phyloP scores from a whole-genome alignment of 2,888 invertebrate species.

The Xestia sexstrigata region DNA sequence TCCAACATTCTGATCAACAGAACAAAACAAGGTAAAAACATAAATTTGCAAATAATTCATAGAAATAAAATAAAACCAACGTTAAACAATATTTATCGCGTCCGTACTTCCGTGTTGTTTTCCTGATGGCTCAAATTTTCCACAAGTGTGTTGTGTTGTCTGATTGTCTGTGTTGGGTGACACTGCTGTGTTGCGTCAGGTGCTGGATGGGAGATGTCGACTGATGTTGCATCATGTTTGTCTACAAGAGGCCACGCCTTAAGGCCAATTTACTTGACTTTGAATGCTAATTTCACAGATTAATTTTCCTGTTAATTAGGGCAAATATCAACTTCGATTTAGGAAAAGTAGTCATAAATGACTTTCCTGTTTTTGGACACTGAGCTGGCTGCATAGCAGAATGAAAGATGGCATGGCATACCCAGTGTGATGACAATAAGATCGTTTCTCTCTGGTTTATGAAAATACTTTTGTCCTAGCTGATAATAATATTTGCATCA shows the following conservation, averaged over 20 bases:
- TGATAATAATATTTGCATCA: not conserved
- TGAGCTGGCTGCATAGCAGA: not conserved
- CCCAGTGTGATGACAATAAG: not conserved
- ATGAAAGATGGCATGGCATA: not conserved
- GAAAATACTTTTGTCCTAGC: not conserved
- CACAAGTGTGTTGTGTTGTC: not conserved
- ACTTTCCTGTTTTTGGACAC: not conserved
- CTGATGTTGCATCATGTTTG: slow-evolving; percentile 38
- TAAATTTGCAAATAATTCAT: not conserved
- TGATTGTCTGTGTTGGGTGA: slow-evolving; percentile 32
- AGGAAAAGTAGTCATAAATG: not conserved
- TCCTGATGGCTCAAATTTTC: slow-evolving; percentile 40
- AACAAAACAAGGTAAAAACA: not conserved
- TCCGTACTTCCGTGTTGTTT: slow-evolving; percentile 33
- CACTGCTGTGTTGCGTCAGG: slow-evolving; percentile 42
- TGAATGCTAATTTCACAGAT: not conserved
- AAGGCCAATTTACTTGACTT: too few relatives aligned
- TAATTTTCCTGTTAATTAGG: not conserved
- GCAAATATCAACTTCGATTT: not conserved
- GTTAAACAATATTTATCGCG: slow-evolving; percentile 10
- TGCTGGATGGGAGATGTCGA: slow-evolving; percentile 5
- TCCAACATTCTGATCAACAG: not conserved
- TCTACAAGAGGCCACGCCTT: not conserved
- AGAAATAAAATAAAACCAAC: slow-evolving; percentile 12
- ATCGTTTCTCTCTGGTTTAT: not conserved